Base-by-base conservation (phyloP, 2,797 vertebrate genomes). In the Pygocentrus nattereri region DNA sequence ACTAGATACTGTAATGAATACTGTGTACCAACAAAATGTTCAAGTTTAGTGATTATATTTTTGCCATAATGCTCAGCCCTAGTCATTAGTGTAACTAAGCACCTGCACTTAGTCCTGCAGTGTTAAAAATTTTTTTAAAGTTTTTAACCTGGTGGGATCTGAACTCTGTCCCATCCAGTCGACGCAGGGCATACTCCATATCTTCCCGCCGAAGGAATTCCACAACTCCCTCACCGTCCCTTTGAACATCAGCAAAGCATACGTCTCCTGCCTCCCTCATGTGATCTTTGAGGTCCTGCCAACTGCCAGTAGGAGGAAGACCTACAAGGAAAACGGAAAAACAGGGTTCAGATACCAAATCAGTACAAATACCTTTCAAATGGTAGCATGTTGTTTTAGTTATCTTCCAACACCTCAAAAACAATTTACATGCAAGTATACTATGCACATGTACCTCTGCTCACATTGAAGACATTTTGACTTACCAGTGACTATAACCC, bases 221-320 rank as follows among this genome's bases (percentile, higher is more conserved):
- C 71, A 97, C 96, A 75, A 96, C 94, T 1, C 95, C 96, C 84
- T 95, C 95, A 54, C 96, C 94, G 1, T 96, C 95, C 49, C 96
- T 93, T 88, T 96, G 95, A 84, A 95, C 95, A 25, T 97, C 96
- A 78, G 96, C 95, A 41, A 96, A 97, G 87, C 95, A 97, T 85
- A 96, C 95, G 13, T 96, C 96, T 65, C 95, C 96, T 23, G 96
- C 95, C 88, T 96, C 95, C 30, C 96, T 91, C 95, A 94, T 95
- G 65, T 96, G 96, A 91, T 97, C 95, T 90, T 97, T 97, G 88
- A 97, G 93, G 92, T 98, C 97, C 90, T 97, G 97, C 97, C 97
- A 97, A 90, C 96, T 97, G 81, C 95, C 97, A 76, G 94, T 94
- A 0, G 94, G 94, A 67, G 95, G 95, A 85, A 96, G 93, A 21